Conservation (phyloP, 2,113 vertebrate species). For the Saguinus midas region DNA sequence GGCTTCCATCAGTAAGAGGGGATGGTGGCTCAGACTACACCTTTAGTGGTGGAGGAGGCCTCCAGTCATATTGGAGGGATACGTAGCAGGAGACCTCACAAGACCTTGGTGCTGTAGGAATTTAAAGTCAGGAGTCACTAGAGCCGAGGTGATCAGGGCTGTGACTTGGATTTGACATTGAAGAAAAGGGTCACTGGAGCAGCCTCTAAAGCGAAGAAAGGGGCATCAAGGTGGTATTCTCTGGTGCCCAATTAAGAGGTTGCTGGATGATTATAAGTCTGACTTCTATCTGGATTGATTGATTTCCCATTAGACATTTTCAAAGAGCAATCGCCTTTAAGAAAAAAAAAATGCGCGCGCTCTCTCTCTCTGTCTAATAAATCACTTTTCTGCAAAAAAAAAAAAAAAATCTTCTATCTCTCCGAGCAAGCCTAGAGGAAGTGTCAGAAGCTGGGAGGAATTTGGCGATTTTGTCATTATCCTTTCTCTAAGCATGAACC, state of each 20-base stretch:
- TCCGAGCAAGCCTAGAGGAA: not conserved
- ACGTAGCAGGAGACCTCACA: not conserved
- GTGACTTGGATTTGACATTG: not conserved
- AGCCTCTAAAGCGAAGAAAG: not conserved
- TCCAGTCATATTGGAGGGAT: not conserved
- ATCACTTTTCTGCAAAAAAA: too few relatives aligned
- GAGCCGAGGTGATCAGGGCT: not conserved
- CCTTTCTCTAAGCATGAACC: not conserved
- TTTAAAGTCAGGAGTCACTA: not conserved
- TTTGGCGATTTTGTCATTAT: not conserved
- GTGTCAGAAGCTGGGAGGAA: not conserved
- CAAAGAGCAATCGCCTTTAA: not conserved
- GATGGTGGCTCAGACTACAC: not conserved
- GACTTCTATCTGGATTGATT: not conserved
- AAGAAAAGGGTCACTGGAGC: not conserved
- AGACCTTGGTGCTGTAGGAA: not conserved
- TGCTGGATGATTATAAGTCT: not conserved
- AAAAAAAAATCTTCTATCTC: not conserved
- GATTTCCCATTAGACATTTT: not conserved
- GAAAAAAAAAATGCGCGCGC: not conserved
- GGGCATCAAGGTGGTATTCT: rapidly evolving
- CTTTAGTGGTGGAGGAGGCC: rapidly evolving
- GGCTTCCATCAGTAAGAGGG: not conserved
- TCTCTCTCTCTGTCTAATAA: too few relatives aligned
- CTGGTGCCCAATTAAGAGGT: not conserved